Percentiles rank a stretch among this genome's conserved stretches.
Conservation (phyloP, 1,140 invertebrate species). For the Cydia strobilella region DNA sequence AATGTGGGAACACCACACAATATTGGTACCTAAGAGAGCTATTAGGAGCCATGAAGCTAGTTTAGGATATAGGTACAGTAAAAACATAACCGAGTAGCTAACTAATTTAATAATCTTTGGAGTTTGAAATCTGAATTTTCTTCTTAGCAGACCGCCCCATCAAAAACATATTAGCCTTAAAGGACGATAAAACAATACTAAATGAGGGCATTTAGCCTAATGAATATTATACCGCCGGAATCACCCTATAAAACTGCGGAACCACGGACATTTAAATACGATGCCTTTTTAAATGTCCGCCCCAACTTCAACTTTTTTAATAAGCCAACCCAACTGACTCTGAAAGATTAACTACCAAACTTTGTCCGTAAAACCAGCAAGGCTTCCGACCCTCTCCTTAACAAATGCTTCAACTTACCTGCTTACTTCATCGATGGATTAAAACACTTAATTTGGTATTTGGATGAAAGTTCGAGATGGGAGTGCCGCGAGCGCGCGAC, state of each 20-base stretch:
- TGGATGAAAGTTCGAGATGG: not conserved
- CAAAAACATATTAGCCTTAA: slow-evolving; percentile 8
- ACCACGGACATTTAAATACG: slow-evolving; percentile 12
- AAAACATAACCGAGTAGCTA: too few species aligned
- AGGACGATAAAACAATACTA: slow-evolving; percentile 19
- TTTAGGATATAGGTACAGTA: too few species aligned
- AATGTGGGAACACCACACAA: too few species aligned
- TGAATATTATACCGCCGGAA: slow-evolving; percentile 16
- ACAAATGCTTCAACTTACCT: slow-evolving; percentile 18
- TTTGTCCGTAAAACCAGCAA: slow-evolving; percentile 2
- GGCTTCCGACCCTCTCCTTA: not conserved
- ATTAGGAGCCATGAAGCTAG: too few species aligned
- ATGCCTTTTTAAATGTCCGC: slow-evolving; percentile 5
- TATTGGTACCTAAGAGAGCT: too few species aligned
- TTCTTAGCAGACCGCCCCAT: not conserved
- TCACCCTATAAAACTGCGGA: slow-evolving; percentile 13
- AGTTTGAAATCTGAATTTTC: not conserved
- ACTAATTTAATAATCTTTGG: too few species aligned
- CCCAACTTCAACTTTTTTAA: slow-evolving; percentile 29
- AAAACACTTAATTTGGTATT: slow-evolving; percentile 19
- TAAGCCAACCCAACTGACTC: slow-evolving; percentile 11
- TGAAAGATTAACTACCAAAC: slow-evolving; percentile 29
- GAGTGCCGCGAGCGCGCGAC: slow-evolving; percentile 5
- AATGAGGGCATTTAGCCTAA: slow-evolving; percentile 5
- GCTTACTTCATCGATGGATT: slow-evolving; percentile 24